Evolutionary conservation across 2,888 invertebrate genomes (phyloP).

Genomic region (Epirrhoe tristata): DNA sequence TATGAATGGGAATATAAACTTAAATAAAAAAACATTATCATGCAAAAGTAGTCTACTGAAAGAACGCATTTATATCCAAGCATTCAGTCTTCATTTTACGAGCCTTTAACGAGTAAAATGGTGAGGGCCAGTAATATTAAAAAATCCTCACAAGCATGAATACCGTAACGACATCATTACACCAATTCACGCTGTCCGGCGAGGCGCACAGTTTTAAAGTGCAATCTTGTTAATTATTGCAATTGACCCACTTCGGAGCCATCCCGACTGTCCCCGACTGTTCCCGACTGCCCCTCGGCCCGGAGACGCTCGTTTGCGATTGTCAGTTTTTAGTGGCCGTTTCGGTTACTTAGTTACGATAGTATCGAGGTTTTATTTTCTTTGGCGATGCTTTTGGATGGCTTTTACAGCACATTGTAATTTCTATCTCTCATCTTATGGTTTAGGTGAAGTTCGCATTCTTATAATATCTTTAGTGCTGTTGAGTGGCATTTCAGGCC

Average conservation of each 20-base stretch:
- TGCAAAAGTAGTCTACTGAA: neutral
- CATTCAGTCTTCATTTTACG: neutral
- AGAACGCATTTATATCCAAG: neutral
- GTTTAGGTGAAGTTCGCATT: neutral
- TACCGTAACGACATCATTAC: constrained; percentile 27
- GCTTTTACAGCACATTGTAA: neutral
- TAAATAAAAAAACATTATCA: neutral
- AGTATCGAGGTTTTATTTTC: neutral
- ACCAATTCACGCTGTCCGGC: constrained; percentile 16
- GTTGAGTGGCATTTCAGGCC: neutral
- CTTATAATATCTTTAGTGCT: neutral
- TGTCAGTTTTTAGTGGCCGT: constrained; percentile 15
- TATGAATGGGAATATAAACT: too few relatives aligned
- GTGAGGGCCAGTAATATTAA: constrained; percentile 1
- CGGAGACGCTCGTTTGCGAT: constrained; percentile 12
- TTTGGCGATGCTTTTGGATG: neutral
- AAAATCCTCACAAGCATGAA: constrained; percentile 11
- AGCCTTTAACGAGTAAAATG: neutral
- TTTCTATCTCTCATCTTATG: neutral
- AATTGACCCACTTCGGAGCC: constrained; percentile 29
- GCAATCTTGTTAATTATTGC: constrained; percentile 35
- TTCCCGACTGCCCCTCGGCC: neutral
- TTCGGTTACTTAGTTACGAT: constrained; percentile 9
- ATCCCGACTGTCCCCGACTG: neutral
- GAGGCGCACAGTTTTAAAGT: constrained; percentile 17